Conservation (phyloP, 2,888 invertebrate species). For the Apodemia zela region DNA sequence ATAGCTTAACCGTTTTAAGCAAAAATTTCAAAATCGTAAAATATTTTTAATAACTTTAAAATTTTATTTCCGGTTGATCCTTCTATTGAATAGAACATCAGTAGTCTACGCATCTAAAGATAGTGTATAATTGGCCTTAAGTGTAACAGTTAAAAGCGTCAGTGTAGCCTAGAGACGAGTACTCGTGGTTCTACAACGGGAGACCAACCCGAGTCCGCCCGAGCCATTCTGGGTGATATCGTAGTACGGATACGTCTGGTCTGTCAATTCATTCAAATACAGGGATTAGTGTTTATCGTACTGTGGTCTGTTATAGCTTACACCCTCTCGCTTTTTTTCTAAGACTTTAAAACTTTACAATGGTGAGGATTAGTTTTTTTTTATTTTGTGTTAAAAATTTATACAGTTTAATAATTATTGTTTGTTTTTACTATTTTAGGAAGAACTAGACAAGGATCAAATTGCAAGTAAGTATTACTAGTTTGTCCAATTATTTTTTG, state of each 20-base stretch:
- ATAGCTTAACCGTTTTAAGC: background rate
- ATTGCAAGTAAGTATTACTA: conserved; percentile 83
- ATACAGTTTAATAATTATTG: conserved; percentile 1
- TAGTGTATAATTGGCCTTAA: conserved; percentile 58
- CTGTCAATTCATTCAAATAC: conserved; percentile 68
- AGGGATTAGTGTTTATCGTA: conserved; percentile 66
- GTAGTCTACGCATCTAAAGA: conserved; percentile 23
- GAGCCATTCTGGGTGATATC: conserved; percentile 71
- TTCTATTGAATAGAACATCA: conserved; percentile 8
- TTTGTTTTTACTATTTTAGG: conserved; percentile 74
- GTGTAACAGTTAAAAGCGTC: conserved; percentile 62
- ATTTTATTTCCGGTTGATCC: conserved; percentile 3
- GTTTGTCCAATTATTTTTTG: conserved; percentile 10
- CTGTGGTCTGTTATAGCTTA: conserved; percentile 64
- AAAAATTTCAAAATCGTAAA: background rate
- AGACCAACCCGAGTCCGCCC: conserved; percentile 40
- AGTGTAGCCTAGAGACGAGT: conserved; percentile 43
- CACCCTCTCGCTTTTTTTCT: conserved; percentile 51
- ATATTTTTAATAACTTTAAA: background rate
- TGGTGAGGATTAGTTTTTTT: conserved; percentile 49
- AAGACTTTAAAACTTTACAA: conserved; percentile 39
- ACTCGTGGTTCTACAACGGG: conserved; percentile 41
- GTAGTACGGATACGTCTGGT: conserved; percentile 59
- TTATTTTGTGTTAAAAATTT: conserved; percentile 30
- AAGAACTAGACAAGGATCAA: conserved; percentile 89